Base-by-base conservation (phyloP, 1,140 invertebrate species). In the Drosophila repletoides region DNA sequence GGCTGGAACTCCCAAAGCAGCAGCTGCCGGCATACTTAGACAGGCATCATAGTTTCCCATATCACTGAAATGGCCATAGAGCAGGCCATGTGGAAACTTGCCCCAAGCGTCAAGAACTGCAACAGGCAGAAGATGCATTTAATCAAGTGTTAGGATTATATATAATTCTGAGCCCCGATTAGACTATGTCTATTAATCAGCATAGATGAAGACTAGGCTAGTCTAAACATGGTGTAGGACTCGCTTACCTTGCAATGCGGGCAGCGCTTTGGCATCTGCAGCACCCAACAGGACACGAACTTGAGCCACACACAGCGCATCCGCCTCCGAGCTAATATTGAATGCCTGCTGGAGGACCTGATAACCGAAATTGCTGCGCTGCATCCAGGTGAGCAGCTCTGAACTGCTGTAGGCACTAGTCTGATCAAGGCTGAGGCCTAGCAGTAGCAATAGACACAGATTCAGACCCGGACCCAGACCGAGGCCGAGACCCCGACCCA, bases 31-130 rank as follows among this genome's bases (percentile, higher is more conserved):
- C 17, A 19, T 2, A 4, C 56, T 66, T 1, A 86, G 61, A 15
- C 88, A 89, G 19, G 84, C 65, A 36, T 88, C 83, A 9, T 58
- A 89, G 65, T 88, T 80, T 40, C 88, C 88, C 45, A 89, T 36
- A 43, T 89, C 88, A 17, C 43, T 67, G 7, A 83, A 74, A 51
- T 89, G 75, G n/a, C 88, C 88, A 7, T 81, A 88, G n/a, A 89
- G 68, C 29, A 89, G 46, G 6, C 88, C 88, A 12, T 83, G 63
- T 2, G 88, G 88, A 4, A 84, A 76, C 59, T 89, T 89, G 15
- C 81, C 88, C 88, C 88, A 89, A 3, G 88, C 70, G 34, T 89
- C 88, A 3, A 89, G 45, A 26, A 89, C 88, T 89, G 51, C 6
- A 17, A 7, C 7, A 4, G 40, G 2, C 10, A 1, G 12, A 22